Conservation (phyloP, 2,797 vertebrate species). For the Pempheris klunzingeri region DNA sequence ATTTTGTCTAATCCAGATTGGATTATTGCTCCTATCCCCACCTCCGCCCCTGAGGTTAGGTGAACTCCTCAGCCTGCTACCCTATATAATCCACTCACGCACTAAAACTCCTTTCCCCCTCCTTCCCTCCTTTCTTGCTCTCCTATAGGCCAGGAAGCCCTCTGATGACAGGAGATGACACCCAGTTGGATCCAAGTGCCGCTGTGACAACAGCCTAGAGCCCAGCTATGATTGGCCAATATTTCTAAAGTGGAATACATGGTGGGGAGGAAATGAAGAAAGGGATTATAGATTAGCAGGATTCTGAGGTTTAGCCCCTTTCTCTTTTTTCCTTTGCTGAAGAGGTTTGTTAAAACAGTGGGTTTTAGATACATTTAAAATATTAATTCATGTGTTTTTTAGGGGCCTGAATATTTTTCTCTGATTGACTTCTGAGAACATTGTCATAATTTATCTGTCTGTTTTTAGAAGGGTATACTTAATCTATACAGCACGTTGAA, state of each 20-base stretch:
- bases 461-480: not conserved
- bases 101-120: constrained; percentile 61
- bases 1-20: constrained; percentile 62
- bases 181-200: constrained; percentile 70
- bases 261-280: constrained; percentile 11
- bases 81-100: constrained; percentile 63
- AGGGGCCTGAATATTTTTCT: not conserved
- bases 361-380: not conserved
- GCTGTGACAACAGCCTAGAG: constrained; percentile 58
- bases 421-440: not conserved
- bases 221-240: constrained; percentile 77
- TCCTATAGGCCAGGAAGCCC: constrained; percentile 79
- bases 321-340: constrained; percentile 25
- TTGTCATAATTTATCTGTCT: not conserved
- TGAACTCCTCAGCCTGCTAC: constrained; percentile 59
- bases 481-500: not conserved
- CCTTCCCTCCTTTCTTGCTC: constrained; percentile 64
- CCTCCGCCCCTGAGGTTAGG: not conserved
- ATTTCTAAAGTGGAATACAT: constrained; percentile 63
- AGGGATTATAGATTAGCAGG: constrained; percentile 57
- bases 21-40: constrained; percentile 61
- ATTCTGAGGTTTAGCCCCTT: constrained; percentile 32
- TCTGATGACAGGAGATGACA: constrained; percentile 57
- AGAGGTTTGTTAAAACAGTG: not conserved
- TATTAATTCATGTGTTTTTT: not conserved